phyloP scores from a whole-genome alignment of 2,888 invertebrate species.

The Hyalella azteca region DNA sequence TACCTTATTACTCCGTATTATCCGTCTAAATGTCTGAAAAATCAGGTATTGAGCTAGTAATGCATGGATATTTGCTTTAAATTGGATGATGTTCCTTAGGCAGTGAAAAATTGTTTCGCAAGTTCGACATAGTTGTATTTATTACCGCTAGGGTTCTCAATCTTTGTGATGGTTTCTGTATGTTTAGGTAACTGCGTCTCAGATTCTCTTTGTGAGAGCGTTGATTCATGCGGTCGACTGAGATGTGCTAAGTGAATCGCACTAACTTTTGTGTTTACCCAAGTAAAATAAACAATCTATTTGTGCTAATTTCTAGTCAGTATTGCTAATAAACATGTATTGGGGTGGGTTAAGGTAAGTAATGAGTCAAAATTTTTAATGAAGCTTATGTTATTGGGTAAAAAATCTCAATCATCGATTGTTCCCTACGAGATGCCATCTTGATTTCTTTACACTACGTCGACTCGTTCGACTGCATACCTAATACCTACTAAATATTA shows the following conservation, averaged over 20 bases:
- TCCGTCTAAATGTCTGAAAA: too few species aligned
- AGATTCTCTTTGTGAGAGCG: neutral
- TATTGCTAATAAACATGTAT: neutral
- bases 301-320: neutral
- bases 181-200: too few species aligned
- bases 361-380: neutral
- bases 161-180: too few species aligned
- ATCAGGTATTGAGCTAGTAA: too few species aligned
- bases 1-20: too few species aligned
- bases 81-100: too few species aligned
- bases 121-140: too few species aligned
- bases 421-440: neutral
- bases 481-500: neutral
- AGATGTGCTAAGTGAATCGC: too few species aligned
- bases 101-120: too few species aligned
- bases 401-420: neutral
- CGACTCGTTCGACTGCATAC: neutral
- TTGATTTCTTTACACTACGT: neutral
- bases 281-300: neutral
- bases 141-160: too few species aligned
- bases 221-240: neutral
- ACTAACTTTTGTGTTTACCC: too few species aligned
- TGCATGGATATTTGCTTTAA: too few species aligned
- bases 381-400: neutral
- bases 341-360: slow-evolving; percentile 10